Evolutionary conservation across 2,888 invertebrate genomes (phyloP).

Genomic region (Acrobasis repandana): DNA sequence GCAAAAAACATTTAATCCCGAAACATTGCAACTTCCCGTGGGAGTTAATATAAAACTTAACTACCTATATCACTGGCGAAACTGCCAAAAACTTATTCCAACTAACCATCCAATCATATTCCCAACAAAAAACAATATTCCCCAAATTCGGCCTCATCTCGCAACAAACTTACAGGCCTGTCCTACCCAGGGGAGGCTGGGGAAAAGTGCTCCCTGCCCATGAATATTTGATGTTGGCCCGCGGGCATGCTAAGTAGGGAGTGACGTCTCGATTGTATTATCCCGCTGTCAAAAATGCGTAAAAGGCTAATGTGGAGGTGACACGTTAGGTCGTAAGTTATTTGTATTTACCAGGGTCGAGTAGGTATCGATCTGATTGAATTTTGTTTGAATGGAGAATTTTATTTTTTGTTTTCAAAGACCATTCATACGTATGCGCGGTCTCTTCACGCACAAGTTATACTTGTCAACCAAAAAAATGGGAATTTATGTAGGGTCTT

Average conservation of each 20-base stretch:
- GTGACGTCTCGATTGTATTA: slow-evolving; percentile 28
- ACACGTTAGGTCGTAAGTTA: neutral
- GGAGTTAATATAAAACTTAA: neutral
- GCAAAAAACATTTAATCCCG: too few relatives aligned
- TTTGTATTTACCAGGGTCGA: too few relatives aligned
- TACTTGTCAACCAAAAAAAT: too few relatives aligned
- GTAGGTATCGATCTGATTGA: too few relatives aligned
- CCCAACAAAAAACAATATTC: neutral
- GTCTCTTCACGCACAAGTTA: too few relatives aligned
- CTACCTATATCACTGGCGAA: neutral
- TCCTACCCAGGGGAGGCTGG: slow-evolving; percentile 37
- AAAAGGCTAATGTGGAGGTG: neutral
- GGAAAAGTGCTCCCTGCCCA: slow-evolving; percentile 43
- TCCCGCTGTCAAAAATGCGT: slow-evolving; percentile 12
- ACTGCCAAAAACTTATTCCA: neutral
- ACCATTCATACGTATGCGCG: too few relatives aligned
- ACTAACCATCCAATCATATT: slow-evolving; percentile 1
- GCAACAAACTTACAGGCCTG: neutral
- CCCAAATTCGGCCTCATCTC: neutral
- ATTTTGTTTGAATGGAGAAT: too few relatives aligned
- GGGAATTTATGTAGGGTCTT: too few relatives aligned
- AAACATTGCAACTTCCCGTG: neutral
- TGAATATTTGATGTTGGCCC: slow-evolving; percentile 67
- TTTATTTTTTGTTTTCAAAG: too few relatives aligned
- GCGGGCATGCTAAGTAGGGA: slow-evolving; percentile 43